Base-by-base conservation (phyloP, 2,888 invertebrate species). In the Nephrotoma appendiculata region DNA sequence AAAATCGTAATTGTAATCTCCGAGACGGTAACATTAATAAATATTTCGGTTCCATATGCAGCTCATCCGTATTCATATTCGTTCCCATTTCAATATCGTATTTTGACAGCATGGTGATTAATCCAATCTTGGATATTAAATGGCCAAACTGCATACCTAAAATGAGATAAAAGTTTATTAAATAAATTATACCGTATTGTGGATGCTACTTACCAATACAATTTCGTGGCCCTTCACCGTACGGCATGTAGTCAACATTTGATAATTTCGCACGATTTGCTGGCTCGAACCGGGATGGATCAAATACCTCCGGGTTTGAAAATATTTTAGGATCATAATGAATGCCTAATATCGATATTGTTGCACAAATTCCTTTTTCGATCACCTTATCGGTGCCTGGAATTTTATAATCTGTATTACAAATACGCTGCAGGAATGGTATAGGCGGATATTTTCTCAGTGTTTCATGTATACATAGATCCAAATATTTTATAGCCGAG, bases 151-250 rank as follows among this genome's bases (percentile, higher is more conserved):
- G 19, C 71, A 71, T 71, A 31, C 71, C 71, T 71, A 71, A 71
- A 71, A 71, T 71, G 2, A 71, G 31, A 71, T 71, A 7, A 31
- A 9, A 71, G 3, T 4, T 1, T 2, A 31, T 31, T 12, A 48
- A 71, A 11, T 71, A 71, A 19, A 71, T 31, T 3, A 31, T 31
- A 31, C 31, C 31, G 11, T 31, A 71, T 7, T 41, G 41, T 52
- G 15, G n/a, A 41, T 52, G 6, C 2, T 41, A 41, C 15, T 6
- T 86, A 71, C 52, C 86, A 87, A 87, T 87, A 71, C 86, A 87
- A 86, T 83, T 87, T 11, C 87, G 86, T 45, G 87, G 87, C 5
- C 87, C 87, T 15, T 57, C 87, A n/a, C 87, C 87, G 41, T 87
- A 87, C 57, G 87, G 86, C 15, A 86, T 85, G 84, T 85, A 87